phyloP scores from a whole-genome alignment of 2,113 vertebrate genomes.

The Jaculus jaculus region DNA sequence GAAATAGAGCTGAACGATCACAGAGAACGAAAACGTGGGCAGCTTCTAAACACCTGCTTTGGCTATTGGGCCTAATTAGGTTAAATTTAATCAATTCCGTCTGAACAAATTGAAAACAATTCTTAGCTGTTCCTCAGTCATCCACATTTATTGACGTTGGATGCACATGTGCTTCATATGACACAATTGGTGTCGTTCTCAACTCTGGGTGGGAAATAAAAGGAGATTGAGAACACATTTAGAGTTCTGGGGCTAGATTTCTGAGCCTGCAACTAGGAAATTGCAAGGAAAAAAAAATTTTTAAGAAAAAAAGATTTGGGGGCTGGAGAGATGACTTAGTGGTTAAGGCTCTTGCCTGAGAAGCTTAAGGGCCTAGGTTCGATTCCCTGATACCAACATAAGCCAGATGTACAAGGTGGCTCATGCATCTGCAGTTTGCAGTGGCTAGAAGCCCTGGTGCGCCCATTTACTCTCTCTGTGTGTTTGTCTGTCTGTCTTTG shows the following conservation, averaged over 20 bases:
- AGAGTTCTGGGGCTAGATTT: slow-evolving; percentile 46
- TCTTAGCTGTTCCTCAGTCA: slow-evolving; percentile 69
- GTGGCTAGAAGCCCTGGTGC: too few relatives aligned
- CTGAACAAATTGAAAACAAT: slow-evolving; percentile 70
- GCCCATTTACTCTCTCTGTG: too few relatives aligned
- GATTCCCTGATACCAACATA: too few relatives aligned
- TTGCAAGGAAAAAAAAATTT: slow-evolving; percentile 21
- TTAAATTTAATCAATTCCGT: slow-evolving; percentile 72
- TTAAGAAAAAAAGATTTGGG: too few relatives aligned
- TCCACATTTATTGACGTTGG: slow-evolving; percentile 38
- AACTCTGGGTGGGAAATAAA: slow-evolving; percentile 52
- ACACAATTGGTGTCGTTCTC: slow-evolving; percentile 50
- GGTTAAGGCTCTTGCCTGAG: too few relatives aligned
- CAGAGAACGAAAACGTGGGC: slow-evolving; percentile 65
- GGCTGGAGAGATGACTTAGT: too few relatives aligned
- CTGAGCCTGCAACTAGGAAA: slow-evolving; percentile 48
- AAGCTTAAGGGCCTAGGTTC: too few relatives aligned
- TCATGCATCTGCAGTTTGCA: too few relatives aligned
- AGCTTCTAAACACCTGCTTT: slow-evolving; percentile 69
- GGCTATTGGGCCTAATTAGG: slow-evolving; percentile 76
- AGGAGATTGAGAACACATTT: slow-evolving; percentile 60
- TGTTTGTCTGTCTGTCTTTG: too few relatives aligned
- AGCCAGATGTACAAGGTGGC: too few relatives aligned
- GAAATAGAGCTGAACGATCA: slow-evolving; percentile 61
- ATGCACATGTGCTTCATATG: slow-evolving; percentile 60